phyloP scores from a whole-genome alignment of 1,140 invertebrate genomes.

The Metaphire vulgaris region DNA sequence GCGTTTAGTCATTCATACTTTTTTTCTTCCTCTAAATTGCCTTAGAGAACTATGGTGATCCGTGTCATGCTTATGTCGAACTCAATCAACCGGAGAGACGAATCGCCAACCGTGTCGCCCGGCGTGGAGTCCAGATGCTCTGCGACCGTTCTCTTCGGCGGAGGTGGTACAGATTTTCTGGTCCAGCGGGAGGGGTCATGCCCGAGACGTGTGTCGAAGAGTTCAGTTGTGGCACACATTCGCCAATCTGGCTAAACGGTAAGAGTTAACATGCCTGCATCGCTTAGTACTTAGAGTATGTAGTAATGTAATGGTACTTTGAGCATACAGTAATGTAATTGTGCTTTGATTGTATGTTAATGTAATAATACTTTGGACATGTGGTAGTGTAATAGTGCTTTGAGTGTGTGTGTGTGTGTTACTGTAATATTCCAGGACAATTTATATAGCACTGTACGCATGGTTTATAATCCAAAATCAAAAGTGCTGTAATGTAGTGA shows the following conservation, averaged over 20 bases:
- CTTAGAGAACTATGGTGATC: background rate
- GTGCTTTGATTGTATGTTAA: no score
- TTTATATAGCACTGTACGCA: no score
- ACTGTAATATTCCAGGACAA: no score
- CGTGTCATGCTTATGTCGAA: background rate
- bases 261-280: background rate
- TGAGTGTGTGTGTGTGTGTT: no score
- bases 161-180: conserved; percentile 20
- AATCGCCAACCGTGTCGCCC: background rate
- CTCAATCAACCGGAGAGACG: background rate
- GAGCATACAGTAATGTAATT: no score
- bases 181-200: conserved; percentile 12
- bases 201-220: conserved; percentile 17
- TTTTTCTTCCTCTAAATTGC: no score
- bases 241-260: conserved; percentile 20
- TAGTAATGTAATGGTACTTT: no score
- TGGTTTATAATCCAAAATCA: no score
- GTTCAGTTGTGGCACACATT: conserved; percentile 26
- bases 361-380: no score
- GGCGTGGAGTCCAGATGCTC: background rate
- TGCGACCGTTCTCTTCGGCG: conserved; percentile 18
- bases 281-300: background rate
- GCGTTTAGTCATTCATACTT: background rate
- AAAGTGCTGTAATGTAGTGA: no score
- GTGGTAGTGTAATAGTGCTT: no score